Percentiles rank a stretch among this genome's conserved stretches.
Conservation (phyloP, 1,140 invertebrate genomes). For the Dreissena polymorpha region DNA sequence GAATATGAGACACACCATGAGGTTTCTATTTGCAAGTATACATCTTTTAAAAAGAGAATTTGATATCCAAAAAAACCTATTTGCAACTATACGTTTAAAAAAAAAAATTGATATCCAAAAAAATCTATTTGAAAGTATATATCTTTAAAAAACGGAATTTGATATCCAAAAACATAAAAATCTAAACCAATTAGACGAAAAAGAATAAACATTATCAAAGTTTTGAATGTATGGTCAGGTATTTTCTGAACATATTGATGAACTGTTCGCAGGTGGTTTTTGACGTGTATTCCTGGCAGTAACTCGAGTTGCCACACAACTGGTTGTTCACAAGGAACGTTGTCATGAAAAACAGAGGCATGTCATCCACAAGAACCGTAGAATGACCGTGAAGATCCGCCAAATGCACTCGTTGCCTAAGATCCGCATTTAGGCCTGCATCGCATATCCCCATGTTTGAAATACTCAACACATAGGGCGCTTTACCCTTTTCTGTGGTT, state of each 20-base stretch:
- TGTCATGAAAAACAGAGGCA: slow-evolving; percentile 39
- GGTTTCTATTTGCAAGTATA: too few relatives aligned
- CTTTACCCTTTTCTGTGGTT: slow-evolving; percentile 9
- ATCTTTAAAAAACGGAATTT: too few relatives aligned
- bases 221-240: slow-evolving; percentile 25
- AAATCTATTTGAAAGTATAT: too few relatives aligned
- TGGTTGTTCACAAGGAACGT: slow-evolving; percentile 19
- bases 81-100: too few relatives aligned
- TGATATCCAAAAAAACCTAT: too few relatives aligned
- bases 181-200: too few relatives aligned
- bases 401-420: slow-evolving; percentile 14
- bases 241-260: slow-evolving; percentile 32
- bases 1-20: too few relatives aligned
- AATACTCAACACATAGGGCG: slow-evolving; percentile 36
- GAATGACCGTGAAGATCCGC: slow-evolving; percentile 39
- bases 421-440: slow-evolving; percentile 22
- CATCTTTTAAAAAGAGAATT: too few relatives aligned
- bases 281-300: slow-evolving; percentile 28
- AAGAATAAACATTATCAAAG: not conserved
- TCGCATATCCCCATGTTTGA: slow-evolving; percentile 46
- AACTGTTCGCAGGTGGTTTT: slow-evolving; percentile 14
- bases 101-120: too few relatives aligned
- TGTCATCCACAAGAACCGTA: slow-evolving; percentile 34
- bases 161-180: too few relatives aligned
- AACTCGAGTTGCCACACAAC: slow-evolving; percentile 42